phyloP scores from a whole-genome alignment of 2,888 invertebrate species.

The Cryptosula pallasiana region DNA sequence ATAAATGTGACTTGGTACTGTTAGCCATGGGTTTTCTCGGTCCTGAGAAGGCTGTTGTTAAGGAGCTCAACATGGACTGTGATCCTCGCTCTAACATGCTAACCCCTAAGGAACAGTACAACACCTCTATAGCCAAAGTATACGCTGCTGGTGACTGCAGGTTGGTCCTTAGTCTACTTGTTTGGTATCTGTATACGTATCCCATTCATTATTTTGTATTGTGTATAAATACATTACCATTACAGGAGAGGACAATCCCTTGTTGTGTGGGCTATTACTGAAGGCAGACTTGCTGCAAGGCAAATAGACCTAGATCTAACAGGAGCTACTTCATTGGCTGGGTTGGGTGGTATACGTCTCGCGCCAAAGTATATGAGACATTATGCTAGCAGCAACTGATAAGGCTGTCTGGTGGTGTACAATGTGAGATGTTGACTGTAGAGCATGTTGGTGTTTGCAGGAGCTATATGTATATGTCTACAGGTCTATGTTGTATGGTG shows the following conservation, averaged over 20 bases:
- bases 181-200: no score
- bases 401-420: no score
- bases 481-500: no score
- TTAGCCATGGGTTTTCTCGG: conserved; percentile 98
- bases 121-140: conserved; percentile 73
- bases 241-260: conserved; percentile 97
- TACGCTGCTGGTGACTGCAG: conserved; percentile 83
- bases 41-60: conserved; percentile 82
- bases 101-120: conserved; percentile 69
- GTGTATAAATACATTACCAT: no score
- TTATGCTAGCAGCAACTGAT: no score
- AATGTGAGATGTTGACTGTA: no score
- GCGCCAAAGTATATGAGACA: conserved; percentile 12
- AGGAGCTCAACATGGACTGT: conserved; percentile 70
- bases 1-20: conserved; percentile 82
- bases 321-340: conserved; percentile 73
- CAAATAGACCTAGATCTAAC: conserved; percentile 82
- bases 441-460: no score
- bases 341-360: conserved; percentile 74
- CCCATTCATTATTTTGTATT: no score
- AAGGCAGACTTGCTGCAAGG: conserved; percentile 94
- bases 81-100: conserved; percentile 90
- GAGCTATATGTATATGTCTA: no score
- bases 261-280: conserved; percentile 97
- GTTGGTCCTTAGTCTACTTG: neutral